Base-by-base conservation (phyloP, 2,888 invertebrate genomes). In the Macropis europaea region DNA sequence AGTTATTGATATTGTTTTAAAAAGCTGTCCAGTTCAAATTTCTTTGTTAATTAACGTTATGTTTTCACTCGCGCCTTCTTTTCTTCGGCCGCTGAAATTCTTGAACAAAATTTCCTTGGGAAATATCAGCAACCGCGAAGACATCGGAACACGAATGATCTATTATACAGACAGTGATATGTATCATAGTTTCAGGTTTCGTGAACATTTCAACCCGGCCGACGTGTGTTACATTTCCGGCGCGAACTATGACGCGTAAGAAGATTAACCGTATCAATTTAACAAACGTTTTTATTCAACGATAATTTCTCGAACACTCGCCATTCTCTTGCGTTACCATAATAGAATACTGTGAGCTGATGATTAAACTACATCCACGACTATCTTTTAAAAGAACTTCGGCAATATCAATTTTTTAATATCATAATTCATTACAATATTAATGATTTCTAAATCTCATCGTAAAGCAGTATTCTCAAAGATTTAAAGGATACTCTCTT, bases 111-210 rank as follows among this genome's bases (percentile, higher is more conserved):
- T 59, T 47, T 48, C n/a, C 38, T 38, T 38, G 7, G 48, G 47
- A 59, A 57, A 47, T 36, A 26, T 36, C 45, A 17, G 9, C 56
- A n/a, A n/a, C 7, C 19, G 9, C 24, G 7, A 7, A 13, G 34
- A 59, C 38, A 47, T 6, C 38, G 24, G 32, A 48, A 36, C 36
- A 11, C 4, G 45, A 19, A 59, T 47, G 59, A 59, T 48, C 38
- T 30, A 26, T 48, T 59, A 30, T 28, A 56, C 19, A 26, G 48
- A 38, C 48, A 30, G 59, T 30, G 22, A 59, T n/a, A n/a, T n/a
- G n/a, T n/a, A n/a, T n/a, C n/a, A n/a, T 50, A 60, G 60, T 50
- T 60, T 48, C 59, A 48, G 36, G 19, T 48, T 38, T 30, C 59
- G 26, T 15, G 59, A 60, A 60, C 59, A 40, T 60, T 60, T 60